Evolutionary conservation across 2,888 invertebrate genomes (phyloP), one percentile per base, ranked within the genome.

Genomic region (Camptogramma bilineatum): DNA sequence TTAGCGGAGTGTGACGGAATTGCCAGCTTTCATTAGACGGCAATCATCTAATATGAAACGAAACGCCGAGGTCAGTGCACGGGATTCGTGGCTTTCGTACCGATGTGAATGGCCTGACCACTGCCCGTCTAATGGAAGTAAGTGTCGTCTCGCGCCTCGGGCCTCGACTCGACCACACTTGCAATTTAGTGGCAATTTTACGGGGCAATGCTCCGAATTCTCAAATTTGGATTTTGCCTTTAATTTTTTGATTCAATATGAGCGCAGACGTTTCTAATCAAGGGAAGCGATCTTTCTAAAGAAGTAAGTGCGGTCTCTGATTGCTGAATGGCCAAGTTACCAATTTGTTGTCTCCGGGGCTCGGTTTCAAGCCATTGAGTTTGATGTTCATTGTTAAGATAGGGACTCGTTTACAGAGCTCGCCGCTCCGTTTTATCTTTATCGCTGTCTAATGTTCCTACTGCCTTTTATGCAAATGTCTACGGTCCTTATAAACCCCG

Each of bases 51-150:
- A 73, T 66, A 73, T 70, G 67, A 63, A 56, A 57, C 65, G 58
- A 60, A 64, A 54, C 62, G 53, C 46, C 52, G 74, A 73, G 77
- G 76, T 76, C 76, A 69, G 70, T 65, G 77, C 62, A 70, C 75
- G 64, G 19, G 47, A 61, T 66, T 58, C 58, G 53, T 47, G 64
- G 52, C 55, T 71, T 68, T 58, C 62, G 59, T 68, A 56, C 69
- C 51, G 62, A 62, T 66, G 74, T 72, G 71, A 76, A 71, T 63
- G 74, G 60, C 67, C 51, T 50, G 53, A 51, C 54, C 57, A 52
- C 57, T 39, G 57, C 21, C 52, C 64, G 46, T n/a, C 64, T 57
- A 50, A 56, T 64, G 57, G 31, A 60, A 19, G 51, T 54, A 42
- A 63, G 53, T 65, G 48, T 55, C 63, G 56, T 28, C 60, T 42